phyloP scores from a whole-genome alignment of 2,113 vertebrate genomes.

The Procavia capensis region DNA sequence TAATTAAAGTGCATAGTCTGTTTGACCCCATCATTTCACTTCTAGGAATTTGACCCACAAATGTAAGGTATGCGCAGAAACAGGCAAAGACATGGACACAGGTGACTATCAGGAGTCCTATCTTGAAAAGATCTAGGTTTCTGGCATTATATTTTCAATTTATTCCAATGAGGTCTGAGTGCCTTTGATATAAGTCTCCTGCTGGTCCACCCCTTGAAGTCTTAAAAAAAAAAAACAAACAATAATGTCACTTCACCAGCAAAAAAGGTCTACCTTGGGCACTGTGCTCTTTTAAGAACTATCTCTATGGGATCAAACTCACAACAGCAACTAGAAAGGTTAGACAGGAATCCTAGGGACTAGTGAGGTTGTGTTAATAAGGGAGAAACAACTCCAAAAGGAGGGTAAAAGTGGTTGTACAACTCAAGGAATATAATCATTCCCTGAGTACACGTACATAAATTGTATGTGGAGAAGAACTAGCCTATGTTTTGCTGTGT shows the following conservation, averaged over 20 bases:
- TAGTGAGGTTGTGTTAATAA: neutral
- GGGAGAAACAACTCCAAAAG: neutral
- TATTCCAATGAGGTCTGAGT: neutral
- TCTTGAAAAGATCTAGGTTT: neutral
- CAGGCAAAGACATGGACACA: neutral
- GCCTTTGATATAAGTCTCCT: no score
- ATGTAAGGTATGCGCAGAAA: neutral
- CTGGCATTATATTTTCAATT: neutral
- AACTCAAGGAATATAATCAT: neutral
- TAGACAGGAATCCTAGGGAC: neutral
- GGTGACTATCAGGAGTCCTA: neutral
- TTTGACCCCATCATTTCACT: neutral
- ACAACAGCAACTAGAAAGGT: neutral
- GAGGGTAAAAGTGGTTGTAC: neutral
- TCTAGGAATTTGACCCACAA: neutral
- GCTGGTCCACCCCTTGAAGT: neutral
- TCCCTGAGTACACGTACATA: no score
- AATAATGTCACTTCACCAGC: neutral
- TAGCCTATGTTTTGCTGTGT: neutral
- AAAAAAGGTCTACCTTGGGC: neutral
- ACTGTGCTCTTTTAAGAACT: neutral
- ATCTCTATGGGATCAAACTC: neutral
- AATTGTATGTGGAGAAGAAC: neutral
- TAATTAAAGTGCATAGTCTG: neutral
- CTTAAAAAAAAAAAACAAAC: neutral